These are phyloP conservation scores for Andrena praecox DNA, from an alignment of 2,888 invertebrate genomes.

Conservation along the genomic window DNA sequence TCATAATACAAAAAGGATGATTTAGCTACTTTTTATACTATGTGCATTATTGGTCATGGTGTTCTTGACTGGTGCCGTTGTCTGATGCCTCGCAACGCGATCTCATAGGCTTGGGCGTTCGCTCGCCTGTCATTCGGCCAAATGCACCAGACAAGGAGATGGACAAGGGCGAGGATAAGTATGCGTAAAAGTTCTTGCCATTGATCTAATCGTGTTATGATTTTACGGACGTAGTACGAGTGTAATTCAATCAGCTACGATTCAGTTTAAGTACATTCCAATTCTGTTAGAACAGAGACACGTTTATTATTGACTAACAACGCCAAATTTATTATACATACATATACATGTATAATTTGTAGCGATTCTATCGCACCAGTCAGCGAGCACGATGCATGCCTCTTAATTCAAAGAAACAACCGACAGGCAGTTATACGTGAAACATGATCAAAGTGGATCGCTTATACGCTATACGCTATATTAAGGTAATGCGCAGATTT, in stretches of 20 bases:
- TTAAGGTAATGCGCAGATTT: conserved; percentile 16
- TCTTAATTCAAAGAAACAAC: conserved; percentile 34
- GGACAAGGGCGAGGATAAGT: neutral
- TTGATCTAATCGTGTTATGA: neutral
- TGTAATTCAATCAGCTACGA: neutral
- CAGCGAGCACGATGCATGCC: conserved; percentile 40
- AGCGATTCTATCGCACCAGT: conserved; percentile 41
- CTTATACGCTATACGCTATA: conserved; percentile 26
- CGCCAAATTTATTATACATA: conserved; percentile 20
- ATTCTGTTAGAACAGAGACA: conserved; percentile 1
- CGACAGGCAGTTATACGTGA: conserved; percentile 26
- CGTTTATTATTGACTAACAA: neutral
- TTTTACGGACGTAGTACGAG: neutral
- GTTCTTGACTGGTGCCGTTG: conserved; percentile 65
- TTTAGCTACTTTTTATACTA: conserved; percentile 77
- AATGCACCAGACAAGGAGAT: neutral
- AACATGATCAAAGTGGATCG: conserved; percentile 24
- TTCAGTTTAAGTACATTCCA: conserved; percentile 49
- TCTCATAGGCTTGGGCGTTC: neutral
- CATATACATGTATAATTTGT: neutral
- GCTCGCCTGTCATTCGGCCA: conserved; percentile 1
- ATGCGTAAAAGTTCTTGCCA: conserved; percentile 7
- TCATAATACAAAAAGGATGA: conserved; percentile 57
- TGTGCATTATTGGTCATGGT: conserved; percentile 40
- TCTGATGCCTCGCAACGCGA: conserved; percentile 21